Base-by-base conservation (phyloP, 2,113 vertebrate genomes). In the Gallinago paraguaiae region DNA sequence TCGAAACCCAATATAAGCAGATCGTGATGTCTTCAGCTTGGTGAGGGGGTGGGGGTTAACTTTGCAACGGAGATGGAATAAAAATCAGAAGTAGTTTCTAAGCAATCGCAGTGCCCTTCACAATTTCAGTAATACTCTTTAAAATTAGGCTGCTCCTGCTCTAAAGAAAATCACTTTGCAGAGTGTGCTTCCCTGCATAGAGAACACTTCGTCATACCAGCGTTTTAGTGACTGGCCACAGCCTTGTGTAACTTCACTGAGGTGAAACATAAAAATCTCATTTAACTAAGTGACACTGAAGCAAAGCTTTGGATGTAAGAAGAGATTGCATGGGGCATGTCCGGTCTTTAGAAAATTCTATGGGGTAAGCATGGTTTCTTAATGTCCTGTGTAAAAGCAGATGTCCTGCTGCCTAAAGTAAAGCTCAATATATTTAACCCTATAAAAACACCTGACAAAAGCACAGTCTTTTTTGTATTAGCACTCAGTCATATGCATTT, bases 131-230 rank as follows among this genome's bases (percentile, higher is more conserved):
- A 82, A n/a, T 43, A 25, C 45, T 59, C 28, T 51, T 94, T 83
- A 56, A 92, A 93, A 92, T 88, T 60, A 57, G 8, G 5, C 86
- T 74, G 39, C 50, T 76, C 50, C 82, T 59, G 59, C 79, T 79
- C 41, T 76, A 61, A 85, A 69, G 53, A 81, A 91, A 86, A 91
- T 93, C 51, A n/a, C 50, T 95, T 90, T 92, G 82, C 75, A 74
- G 82, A 46, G 56, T 31, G n/a, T 83, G 71, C 77, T 88, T 75
- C 67, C 87, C 67, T 92, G 91, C 70, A 76, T 25, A 61, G 60
- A 79, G 69, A 86, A 53, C 45, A 68, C 30, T 88, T 96, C 14
- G 57, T 82, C 81, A 63, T 27, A 71, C 19, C 53, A 76, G 39
- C 67, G 17, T 65, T 63, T 90, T 79, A 33, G 75, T 67, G 75